Conservation (phyloP, 2,113 vertebrate genomes). For the Isichthys henryi region DNA sequence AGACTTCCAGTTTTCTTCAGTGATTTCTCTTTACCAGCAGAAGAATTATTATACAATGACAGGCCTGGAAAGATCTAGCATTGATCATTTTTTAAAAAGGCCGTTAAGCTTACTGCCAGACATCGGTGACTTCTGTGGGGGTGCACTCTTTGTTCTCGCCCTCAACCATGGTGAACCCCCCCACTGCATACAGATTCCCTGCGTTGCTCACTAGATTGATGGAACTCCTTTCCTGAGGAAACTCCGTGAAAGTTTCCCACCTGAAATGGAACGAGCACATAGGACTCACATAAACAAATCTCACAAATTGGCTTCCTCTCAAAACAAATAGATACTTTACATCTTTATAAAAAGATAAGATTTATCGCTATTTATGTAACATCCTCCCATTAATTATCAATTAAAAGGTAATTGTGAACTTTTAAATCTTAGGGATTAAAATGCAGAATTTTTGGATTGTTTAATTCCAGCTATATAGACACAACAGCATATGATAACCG, state of each 20-base stretch:
- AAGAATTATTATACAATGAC: not conserved
- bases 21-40: not conserved
- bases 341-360: not conserved
- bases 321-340: not conserved
- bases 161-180: constrained; percentile 91
- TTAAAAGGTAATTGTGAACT: not conserved
- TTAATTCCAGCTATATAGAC: not conserved
- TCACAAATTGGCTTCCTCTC: not conserved
- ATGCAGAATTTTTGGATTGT: not conserved
- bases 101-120: constrained; percentile 90
- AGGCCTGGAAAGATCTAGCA: not conserved
- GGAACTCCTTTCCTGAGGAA: constrained; percentile 95
- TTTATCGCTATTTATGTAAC: not conserved
- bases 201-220: constrained; percentile 75
- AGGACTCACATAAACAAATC: not conserved
- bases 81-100: not conserved
- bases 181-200: constrained; percentile 81
- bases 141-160: constrained; percentile 84
- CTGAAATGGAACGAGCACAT: not conserved
- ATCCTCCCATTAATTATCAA: not conserved
- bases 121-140: constrained; percentile 88
- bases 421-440: not conserved
- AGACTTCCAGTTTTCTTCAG: not conserved
- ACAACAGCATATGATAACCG: not conserved
- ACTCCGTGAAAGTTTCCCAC: constrained; percentile 86